Base-by-base conservation (phyloP, 2,113 vertebrate species). In the Empidonax alnorum region DNA sequence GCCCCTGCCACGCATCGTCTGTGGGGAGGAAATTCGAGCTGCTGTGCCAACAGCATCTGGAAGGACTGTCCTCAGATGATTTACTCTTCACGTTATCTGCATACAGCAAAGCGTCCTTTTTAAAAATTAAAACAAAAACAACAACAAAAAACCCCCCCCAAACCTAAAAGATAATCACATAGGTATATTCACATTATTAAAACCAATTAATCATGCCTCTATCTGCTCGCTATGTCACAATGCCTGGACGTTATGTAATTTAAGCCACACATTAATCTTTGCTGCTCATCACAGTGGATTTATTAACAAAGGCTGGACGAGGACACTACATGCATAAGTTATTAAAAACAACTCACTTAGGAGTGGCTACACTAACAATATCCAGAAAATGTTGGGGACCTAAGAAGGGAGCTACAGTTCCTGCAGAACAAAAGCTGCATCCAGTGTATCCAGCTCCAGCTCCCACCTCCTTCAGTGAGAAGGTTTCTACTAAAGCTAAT, bases 61-160 rank as follows among this genome's bases (percentile, higher is more conserved):
- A 93, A 63, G 91, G 94, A 56, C 94, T 95, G 42, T 92, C 93
- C 74, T 97, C 94, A 18, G 96, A 91, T 42, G 89, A 95, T 74
- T 93, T 95, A 78, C 24, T 92, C 83, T 95, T 97, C 76, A 42
- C 4, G 0, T 93, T 93, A 91, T 92, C 95, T 97, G 89, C 72
- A 74, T 31, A 58, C 8, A 74, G 65, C 28, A 90, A 95, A 88
- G 16, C 4, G 22, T 44, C 6, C 46, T 89, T 84, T 80, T 84
- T 9, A 72, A 90, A 93, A 46, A 77, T 71, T 28, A 58, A 83
- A 80, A 63, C 27, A 41, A 63, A 39, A 41, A 12, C 25, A 39
- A 28, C 19, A 22, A 59, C 6, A 12, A 21, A 74, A 35, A 37
- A 71, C 53, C 37, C 15, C 1, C n/a, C 18, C 23, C 20, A 73